Conservation (phyloP, 2,797 vertebrate genomes). For the Botia kubotai region DNA sequence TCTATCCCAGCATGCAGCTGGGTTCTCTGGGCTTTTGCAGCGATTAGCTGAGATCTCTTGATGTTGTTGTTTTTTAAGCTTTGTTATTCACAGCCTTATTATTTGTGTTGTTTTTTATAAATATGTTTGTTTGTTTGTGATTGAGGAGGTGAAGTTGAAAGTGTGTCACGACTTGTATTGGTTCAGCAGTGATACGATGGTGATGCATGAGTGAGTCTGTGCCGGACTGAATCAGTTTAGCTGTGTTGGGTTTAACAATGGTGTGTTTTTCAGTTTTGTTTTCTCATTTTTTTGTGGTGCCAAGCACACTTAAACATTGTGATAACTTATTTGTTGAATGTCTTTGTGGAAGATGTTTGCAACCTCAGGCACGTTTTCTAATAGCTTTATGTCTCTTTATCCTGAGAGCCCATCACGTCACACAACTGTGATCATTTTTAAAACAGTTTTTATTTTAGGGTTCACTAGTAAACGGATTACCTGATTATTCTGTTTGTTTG, state of each 20-base stretch:
- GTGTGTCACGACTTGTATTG: slow-evolving; percentile 42
- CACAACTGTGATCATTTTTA: slow-evolving; percentile 1
- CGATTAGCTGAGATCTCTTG: slow-evolving; percentile 83
- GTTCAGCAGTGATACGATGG: slow-evolving; percentile 50
- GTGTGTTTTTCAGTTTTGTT: slow-evolving; percentile 49
- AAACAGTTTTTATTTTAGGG: slow-evolving; percentile 15
- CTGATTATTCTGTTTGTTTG: slow-evolving; percentile 30
- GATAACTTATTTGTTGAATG: slow-evolving; percentile 78
- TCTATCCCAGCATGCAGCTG: slow-evolving; percentile 85
- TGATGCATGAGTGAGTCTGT: slow-evolving; percentile 39
- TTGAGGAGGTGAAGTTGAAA: slow-evolving; percentile 48
- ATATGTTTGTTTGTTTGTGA: slow-evolving; percentile 55
- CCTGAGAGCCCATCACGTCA: neutral
- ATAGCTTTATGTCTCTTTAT: slow-evolving; percentile 48
- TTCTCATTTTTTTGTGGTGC: slow-evolving; percentile 65
- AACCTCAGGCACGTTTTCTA: slow-evolving; percentile 50
- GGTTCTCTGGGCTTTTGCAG: slow-evolving; percentile 86
- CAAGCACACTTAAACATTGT: slow-evolving; percentile 69
- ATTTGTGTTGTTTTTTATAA: slow-evolving; percentile 53
- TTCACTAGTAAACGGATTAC: slow-evolving; percentile 53
- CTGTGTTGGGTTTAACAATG: slow-evolving; percentile 50
- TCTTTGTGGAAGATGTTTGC: slow-evolving; percentile 46
- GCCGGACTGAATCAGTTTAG: slow-evolving; percentile 16
- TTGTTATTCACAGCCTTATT: slow-evolving; percentile 71
- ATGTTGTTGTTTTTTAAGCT: slow-evolving; percentile 60